These are phyloP conservation scores for Zhuqinia jingwanae DNA, from an alignment of 2,888 invertebrate genomes.

Conservation along the genomic window DNA sequence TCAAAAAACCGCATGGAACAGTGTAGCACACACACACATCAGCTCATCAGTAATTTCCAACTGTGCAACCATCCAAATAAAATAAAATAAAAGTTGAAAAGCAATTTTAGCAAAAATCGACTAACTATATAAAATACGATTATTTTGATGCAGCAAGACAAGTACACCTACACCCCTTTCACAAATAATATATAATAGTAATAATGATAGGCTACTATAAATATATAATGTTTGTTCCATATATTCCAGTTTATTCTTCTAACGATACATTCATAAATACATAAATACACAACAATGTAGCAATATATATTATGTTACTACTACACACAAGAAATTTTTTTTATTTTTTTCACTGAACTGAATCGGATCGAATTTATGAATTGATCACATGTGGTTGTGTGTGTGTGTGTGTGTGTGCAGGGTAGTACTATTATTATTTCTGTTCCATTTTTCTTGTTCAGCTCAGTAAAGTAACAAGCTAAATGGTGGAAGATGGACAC, in stretches of 20 bases:
- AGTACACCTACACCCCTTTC: no score
- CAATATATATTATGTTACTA: not conserved
- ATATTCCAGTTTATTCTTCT: not conserved
- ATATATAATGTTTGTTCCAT: conserved; percentile 72
- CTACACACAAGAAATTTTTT: no score
- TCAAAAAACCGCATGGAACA: no score
- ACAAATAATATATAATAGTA: not conserved
- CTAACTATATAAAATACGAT: no score
- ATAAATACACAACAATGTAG: not conserved
- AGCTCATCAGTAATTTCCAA: no score
- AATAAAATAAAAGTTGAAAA: no score
- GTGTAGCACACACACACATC: no score
- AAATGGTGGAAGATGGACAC: no score
- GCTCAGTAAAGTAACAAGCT: no score
- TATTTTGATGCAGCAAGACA: no score
- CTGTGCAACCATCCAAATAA: no score
- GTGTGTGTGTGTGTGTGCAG: not conserved
- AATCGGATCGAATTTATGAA: conserved; percentile 12
- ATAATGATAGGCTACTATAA: conserved; percentile 65
- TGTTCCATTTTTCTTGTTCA: not conserved
- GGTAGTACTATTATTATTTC: not conserved
- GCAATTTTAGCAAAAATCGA: no score
- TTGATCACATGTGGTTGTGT: not conserved
- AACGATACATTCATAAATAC: not conserved
- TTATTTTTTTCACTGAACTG: not conserved